A percentile compares a stretch with the other conserved stretches of the same genome.
Evolutionary conservation across 2,797 vertebrate genomes (phyloP).

Genomic region (Sebastes trivittatus): DNA sequence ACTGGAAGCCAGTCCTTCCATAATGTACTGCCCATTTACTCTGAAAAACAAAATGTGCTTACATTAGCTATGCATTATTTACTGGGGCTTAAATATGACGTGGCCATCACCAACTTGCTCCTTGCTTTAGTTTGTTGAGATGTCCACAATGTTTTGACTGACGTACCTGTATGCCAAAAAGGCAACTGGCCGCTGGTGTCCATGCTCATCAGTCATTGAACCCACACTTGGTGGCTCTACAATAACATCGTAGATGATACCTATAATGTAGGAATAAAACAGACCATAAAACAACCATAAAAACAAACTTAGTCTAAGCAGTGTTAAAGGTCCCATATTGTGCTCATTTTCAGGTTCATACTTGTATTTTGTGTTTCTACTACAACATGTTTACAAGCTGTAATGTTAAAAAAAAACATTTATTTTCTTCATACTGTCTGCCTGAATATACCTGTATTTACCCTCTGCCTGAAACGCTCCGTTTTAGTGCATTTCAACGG

Average conservation of each 20-base stretch:
- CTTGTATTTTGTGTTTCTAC: no score
- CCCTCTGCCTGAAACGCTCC: no score
- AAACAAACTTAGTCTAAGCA: background rate
- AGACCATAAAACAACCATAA: background rate
- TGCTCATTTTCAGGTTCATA: no score
- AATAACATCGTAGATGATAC: conserved; percentile 98
- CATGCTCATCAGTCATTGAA: conserved; percentile 98
- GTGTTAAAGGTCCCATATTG: no score
- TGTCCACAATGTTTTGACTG: background rate
- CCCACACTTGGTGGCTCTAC: conserved; percentile 98
- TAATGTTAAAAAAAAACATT: no score
- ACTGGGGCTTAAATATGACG: no score
- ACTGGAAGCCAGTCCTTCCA: conserved; percentile 98
- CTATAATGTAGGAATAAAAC: conserved; percentile 61
- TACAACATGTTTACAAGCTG: no score
- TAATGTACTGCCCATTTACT: conserved; percentile 98
- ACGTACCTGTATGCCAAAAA: conserved; percentile 95
- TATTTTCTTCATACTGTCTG: no score
- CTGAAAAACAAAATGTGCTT: conserved; percentile 67
- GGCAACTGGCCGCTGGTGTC: conserved; percentile 96
- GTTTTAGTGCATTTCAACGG: no score
- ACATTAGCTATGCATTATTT: background rate
- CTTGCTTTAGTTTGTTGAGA: background rate
- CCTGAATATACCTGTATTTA: no score
- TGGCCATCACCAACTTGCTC: background rate